Evolutionary conservation across 2,797 vertebrate species (phyloP), one percentile per base, ranked within the genome.

Genomic region (Holocentrus rufus): DNA sequence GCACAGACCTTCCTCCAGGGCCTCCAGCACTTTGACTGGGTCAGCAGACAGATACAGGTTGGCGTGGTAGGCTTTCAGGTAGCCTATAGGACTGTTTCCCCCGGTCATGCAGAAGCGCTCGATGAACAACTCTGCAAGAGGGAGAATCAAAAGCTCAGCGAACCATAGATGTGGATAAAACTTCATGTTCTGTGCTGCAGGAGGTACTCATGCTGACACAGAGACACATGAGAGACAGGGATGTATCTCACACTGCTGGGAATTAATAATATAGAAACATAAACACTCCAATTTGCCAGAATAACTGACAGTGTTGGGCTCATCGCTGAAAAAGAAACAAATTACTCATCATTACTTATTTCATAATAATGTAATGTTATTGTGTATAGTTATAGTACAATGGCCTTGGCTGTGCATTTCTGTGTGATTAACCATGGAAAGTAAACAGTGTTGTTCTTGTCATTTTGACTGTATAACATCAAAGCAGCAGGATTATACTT

Each of bases 91-190:
- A 89, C 96, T 99, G 67, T 97, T 97, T 74, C 97, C 97, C 9
- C 96, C 97, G 0, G 97, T 98, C 97, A 98, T 97, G 84, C 96
- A 98, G 93, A 98, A 98, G 73, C 96, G 94, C 89, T 98, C 97
- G 1, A 99, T 95, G 85, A 96, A 94, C 76, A 99, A 85, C 77
- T 94, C 97, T 99, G 89, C 49, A 71, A 34, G 59, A 81, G 27
- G 18, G 76, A 31, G 18, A 59, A 18, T 18, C 6, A 74, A 49
- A 39, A 44, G 15, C 10, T 64, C 3, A 79, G 49, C 22, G 25
- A 69, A 36, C 39, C 59, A 13, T 14, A 17, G 15, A 53, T n/a
- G 30, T 44, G 10, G 10, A 14, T 54, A 10, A n/a, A 44, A 34
- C 20, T 13, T 9, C 47, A 50, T 27, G 25, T 7, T 55, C 13